phyloP scores from a whole-genome alignment of 2,113 vertebrate species.

The Asarcornis scutulata region DNA sequence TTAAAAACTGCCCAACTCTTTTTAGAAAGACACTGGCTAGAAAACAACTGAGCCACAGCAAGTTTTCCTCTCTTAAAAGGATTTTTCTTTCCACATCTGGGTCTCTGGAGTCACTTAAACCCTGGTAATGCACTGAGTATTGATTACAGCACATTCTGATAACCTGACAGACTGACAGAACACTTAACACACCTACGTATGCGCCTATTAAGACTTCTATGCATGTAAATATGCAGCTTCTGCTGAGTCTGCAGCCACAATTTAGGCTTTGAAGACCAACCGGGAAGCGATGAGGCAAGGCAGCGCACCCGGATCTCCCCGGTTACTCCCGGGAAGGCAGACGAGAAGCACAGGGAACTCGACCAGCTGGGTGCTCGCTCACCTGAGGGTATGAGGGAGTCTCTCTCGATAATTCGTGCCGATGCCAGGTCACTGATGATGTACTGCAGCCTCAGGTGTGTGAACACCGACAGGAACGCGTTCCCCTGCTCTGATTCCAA shows the following conservation, averaged over 20 bases:
- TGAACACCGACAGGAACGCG: conserved; percentile 83
- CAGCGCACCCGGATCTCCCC: background rate
- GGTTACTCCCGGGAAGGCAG: background rate
- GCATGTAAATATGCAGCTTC: background rate
- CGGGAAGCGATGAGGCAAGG: rapidly evolving
- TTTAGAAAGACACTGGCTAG: background rate
- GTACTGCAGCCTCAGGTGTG: conserved; percentile 89
- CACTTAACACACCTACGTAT: background rate
- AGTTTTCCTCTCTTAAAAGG: background rate
- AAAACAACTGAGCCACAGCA: background rate
- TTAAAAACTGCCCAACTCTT: background rate
- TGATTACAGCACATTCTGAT: background rate
- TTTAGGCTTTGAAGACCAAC: background rate
- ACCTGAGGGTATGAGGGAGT: conserved; percentile 91
- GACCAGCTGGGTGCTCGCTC: background rate
- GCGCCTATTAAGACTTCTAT: background rate
- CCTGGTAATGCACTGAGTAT: background rate
- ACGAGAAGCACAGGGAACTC: background rate
- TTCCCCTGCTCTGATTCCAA: conserved; percentile 87
- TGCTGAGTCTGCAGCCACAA: background rate
- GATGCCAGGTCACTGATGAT: conserved; percentile 96
- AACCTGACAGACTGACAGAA: background rate
- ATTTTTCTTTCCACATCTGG: background rate
- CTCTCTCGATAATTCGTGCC: conserved; percentile 90
- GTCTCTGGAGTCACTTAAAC: background rate